Evolutionary conservation across 1,140 invertebrate species (phyloP), one percentile per base, ranked within the genome.

Genomic region (Halesus radiatus): DNA sequence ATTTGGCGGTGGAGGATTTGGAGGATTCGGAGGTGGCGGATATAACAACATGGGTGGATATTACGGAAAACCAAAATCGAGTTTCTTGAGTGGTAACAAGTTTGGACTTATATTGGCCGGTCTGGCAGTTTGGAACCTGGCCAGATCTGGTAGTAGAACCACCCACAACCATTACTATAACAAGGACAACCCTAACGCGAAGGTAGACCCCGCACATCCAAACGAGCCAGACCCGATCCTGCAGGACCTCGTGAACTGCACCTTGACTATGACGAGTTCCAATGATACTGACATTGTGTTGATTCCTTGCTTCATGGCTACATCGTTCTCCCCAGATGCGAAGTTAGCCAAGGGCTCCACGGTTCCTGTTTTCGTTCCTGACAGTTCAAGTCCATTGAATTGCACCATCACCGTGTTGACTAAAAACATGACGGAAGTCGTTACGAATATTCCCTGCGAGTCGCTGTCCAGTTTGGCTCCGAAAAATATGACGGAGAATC

Each of bases 291-390:
- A 89, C 85, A 84, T 90, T 22, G 82, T 89, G 54, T 86, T 86
- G 13, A 89, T 90, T 81, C 89, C 89, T 50, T 90, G 89, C 84
- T 86, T 89, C 29, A 89, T 90, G 22, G 89, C 88, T 76, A 88
- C 89, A 26, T 90, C 89, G 18, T 89, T 90, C 83, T 86, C 86
- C 20, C 87, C 88, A 0, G 87, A 89, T 78, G 85, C 87, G 54
- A 83, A 83, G 3, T 80, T 82, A 60, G 75, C 83, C 32, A 84
- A 82, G 72, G 82, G 85, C 37, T 85, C 85, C 77, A 79, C 79
- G 23, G 23, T 22, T 56, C 81, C 84, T 0, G 86, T 87, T 75
- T 87, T 86, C 29, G 88, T 87, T 3, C 58, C 80, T 1, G 80
- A 81, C 29, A 70, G 73, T 20, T 37, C 58, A 0, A 75, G 70